Base-by-base conservation (phyloP, 2,888 invertebrate species). In the Colostygia pectinataria region DNA sequence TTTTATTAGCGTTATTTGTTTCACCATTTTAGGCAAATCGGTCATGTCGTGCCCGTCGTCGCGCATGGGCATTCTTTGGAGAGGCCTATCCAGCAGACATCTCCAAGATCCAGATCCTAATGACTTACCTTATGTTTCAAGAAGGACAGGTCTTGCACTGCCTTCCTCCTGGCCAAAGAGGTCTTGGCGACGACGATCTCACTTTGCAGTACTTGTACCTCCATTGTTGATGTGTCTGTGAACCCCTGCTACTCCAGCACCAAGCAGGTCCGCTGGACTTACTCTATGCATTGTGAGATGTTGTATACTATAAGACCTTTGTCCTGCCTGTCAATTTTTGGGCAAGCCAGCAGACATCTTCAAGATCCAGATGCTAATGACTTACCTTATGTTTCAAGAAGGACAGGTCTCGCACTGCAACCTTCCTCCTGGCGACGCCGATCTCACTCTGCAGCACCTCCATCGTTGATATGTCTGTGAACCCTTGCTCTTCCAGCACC, bases 231-330 rank as follows among this genome's bases (percentile, higher is more conserved):
- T 42, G 98, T 90, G 65, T 98, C 97, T 46, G 94, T 92, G 80
- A 98, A 99, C 4, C 97, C 96, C 31, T 92, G 78, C 25, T 93
- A 90, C 42, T 92, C 86, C 20, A 99, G 90, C 14, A 92, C 92
- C 27, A 91, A 79, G 75, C 96, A 97, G 5, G 97, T 97, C 55
- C 95, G 93, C 83, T 99, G 98, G 0, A 99, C 98, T 92, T 99
- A 99, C 84, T 99, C 99, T 61, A 99, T 98, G 83, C 99, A 99
- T 0, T 99, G 99, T 0, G 99, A 99, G 88, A 99, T n/a, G n/a
- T n/a, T n/a, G n/a, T n/a, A n/a, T n/a, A n/a, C n/a, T n/a, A n/a
- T n/a, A n/a, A n/a, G n/a, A n/a, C n/a, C n/a, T n/a, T n/a, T n/a
- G n/a, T n/a, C n/a, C n/a, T n/a, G n/a, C n/a, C n/a, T n/a, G n/a